Base-by-base conservation (phyloP, 2,797 vertebrate species). In the Hydrophis major region DNA sequence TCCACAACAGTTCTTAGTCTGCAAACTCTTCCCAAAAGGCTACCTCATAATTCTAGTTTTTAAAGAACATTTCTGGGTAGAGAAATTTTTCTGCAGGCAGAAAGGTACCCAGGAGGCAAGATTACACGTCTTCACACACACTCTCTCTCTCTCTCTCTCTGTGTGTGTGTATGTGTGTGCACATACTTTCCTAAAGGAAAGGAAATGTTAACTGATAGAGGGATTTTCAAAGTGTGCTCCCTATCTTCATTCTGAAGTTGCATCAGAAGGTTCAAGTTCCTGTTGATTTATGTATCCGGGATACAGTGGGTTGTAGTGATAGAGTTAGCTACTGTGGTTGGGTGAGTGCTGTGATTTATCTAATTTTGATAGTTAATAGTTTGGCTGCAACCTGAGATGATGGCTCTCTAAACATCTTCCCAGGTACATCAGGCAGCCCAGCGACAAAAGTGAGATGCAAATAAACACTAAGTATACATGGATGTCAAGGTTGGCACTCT, bases 121-220 rank as follows among this genome's bases (percentile, higher is more conserved):
- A 42, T 28, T 86, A 18, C 60, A 87, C 25, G 6, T 32, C 47
- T 93, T 93, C n/a, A 37, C 7, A 11, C 32, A 32, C 32, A 32
- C 32, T 1, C 32, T 1, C 50, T 0, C 0, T 66, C 28, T 66
- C 28, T 66, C 1, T 66, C 4, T 66, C 3, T 55, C 4, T 63
- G 61, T n/a, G 61, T 66, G 61, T 66, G 61, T 13, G 27, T 1
- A 0, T 4, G 11, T 4, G 0, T 1, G 6, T 14, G 28, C 32
- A 53, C 50, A 4, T 69, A 7, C 69, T 86, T 69, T 90, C 69
- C 6, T 60, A 66, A 32, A 25, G 16, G 28, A 20, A 89, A 56
- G 28, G 8, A 32, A 12, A 53, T 60, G 6, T 57, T 92, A 22
- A 50, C 37, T 83, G 11, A 12, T 61, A 25, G 55, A 47, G 32